Conservation (phyloP, 2,888 invertebrate genomes). For the Spialia ferax region DNA sequence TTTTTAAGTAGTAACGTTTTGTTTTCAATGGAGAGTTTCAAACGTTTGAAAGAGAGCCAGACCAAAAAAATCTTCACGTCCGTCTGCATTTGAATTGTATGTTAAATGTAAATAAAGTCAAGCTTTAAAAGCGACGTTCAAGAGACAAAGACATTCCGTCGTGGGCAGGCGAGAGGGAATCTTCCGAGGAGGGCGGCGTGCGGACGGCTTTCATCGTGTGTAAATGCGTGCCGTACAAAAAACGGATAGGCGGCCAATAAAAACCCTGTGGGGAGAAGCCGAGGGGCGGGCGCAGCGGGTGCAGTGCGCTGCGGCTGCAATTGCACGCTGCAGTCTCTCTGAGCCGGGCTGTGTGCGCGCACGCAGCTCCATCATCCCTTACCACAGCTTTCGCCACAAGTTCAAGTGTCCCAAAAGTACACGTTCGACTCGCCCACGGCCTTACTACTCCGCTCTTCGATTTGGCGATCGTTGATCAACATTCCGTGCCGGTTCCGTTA, state of each 20-base stretch:
- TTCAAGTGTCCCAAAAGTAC: constrained; percentile 58
- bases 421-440: constrained; percentile 55
- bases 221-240: constrained; percentile 79
- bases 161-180: constrained; percentile 75
- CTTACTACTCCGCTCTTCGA: constrained; percentile 51
- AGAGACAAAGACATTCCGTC: constrained; percentile 77
- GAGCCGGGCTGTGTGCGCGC: constrained; percentile 80
- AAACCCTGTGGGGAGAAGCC: constrained; percentile 79
- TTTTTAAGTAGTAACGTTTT: constrained; percentile 27
- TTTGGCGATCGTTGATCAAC: constrained; percentile 59
- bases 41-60: constrained; percentile 38
- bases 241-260: constrained; percentile 83
- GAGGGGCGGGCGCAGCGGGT: constrained; percentile 78
- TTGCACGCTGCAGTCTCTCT: constrained; percentile 78
- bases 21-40: constrained; percentile 25
- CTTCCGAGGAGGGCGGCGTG: constrained; percentile 73
- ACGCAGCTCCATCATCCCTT: constrained; percentile 73
- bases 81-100: constrained; percentile 47
- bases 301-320: constrained; percentile 68
- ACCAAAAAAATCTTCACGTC: constrained; percentile 36
- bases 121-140: constrained; percentile 58
- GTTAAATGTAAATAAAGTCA: constrained; percentile 55
- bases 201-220: constrained; percentile 80
- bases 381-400: constrained; percentile 45
- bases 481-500: constrained; percentile 62